Conservation (phyloP, 2,888 invertebrate species). For the Microplitis deprimator region DNA sequence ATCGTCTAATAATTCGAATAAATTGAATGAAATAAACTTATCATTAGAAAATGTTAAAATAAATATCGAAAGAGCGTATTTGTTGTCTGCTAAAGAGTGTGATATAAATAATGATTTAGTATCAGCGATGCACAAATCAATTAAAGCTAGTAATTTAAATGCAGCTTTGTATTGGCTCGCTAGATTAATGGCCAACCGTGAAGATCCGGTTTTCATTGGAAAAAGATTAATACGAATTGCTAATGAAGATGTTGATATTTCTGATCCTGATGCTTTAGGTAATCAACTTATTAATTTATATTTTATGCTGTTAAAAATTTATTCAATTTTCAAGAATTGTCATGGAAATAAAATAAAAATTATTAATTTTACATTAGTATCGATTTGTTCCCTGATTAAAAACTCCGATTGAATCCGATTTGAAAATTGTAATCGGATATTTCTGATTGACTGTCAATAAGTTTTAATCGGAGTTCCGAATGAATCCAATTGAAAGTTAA, state of each 20-base stretch:
- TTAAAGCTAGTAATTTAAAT: constrained; percentile 85
- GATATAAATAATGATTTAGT: constrained; percentile 89
- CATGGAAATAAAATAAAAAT: too few species aligned
- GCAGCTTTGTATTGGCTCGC: constrained; percentile 88
- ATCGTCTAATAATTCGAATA: constrained; percentile 77
- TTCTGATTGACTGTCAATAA: too few species aligned
- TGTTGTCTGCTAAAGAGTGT: constrained; percentile 84
- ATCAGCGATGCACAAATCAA: constrained; percentile 87
- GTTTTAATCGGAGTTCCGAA: too few species aligned
- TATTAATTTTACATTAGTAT: too few species aligned
- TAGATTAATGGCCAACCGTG: constrained; percentile 84
- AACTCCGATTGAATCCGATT: too few species aligned
- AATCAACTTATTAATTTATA: constrained; percentile 37
- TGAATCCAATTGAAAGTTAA: too few species aligned
- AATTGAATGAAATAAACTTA: constrained; percentile 67
- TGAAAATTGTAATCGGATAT: too few species aligned
- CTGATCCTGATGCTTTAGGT: constrained; percentile 70
- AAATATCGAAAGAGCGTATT: constrained; percentile 83
- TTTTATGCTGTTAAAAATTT: neutral
- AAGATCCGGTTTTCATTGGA: constrained; percentile 85
- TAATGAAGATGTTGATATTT: constrained; percentile 84
- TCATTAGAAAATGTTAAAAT: constrained; percentile 80
- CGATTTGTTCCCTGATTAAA: too few species aligned
- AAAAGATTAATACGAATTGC: constrained; percentile 82
- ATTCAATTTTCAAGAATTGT: too few species aligned